Evolutionary conservation across 2,888 invertebrate genomes (phyloP).

Genomic region (Acronicta leporina): DNA sequence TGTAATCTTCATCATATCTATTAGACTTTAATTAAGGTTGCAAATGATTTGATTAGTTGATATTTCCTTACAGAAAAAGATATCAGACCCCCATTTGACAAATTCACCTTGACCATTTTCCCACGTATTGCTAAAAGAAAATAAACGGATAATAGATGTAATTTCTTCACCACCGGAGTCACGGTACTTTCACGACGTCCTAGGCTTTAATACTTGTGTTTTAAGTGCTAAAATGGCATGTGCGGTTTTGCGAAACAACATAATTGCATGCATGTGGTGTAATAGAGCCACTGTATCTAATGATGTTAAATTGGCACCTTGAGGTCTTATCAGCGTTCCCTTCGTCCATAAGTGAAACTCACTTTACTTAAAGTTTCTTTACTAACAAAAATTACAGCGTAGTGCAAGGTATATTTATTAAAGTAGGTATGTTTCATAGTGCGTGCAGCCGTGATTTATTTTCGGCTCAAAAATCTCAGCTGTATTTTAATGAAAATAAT

Average conservation of each 20-base stretch:
- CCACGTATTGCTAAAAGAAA: conserved; percentile 48
- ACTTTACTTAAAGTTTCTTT: too few species aligned
- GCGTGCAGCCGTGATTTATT: too few species aligned
- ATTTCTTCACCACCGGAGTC: conserved; percentile 40
- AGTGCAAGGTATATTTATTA: too few species aligned
- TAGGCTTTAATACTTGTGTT: conserved; percentile 24
- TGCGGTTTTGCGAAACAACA: conserved; percentile 46
- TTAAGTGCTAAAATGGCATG: conserved; percentile 38
- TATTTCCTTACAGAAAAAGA: neutral
- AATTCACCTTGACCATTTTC: conserved; percentile 35
- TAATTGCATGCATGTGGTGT: conserved; percentile 50
- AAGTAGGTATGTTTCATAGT: too few species aligned
- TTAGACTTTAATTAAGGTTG: too few species aligned
- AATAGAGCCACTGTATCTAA: conserved; percentile 52
- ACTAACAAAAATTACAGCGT: too few species aligned
- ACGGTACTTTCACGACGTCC: conserved; percentile 20
- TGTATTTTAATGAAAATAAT: too few species aligned
- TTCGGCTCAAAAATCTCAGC: too few species aligned
- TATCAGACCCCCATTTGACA: conserved; percentile 1
- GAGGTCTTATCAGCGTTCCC: conserved; percentile 34
- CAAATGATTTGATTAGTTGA: too few species aligned
- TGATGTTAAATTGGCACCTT: conserved; percentile 58
- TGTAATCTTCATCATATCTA: too few species aligned
- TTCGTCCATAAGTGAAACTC: conserved; percentile 4
- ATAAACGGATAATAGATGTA: conserved; percentile 32